Base-by-base conservation (phyloP, 2,113 vertebrate genomes). In the Rissa tridactyla region DNA sequence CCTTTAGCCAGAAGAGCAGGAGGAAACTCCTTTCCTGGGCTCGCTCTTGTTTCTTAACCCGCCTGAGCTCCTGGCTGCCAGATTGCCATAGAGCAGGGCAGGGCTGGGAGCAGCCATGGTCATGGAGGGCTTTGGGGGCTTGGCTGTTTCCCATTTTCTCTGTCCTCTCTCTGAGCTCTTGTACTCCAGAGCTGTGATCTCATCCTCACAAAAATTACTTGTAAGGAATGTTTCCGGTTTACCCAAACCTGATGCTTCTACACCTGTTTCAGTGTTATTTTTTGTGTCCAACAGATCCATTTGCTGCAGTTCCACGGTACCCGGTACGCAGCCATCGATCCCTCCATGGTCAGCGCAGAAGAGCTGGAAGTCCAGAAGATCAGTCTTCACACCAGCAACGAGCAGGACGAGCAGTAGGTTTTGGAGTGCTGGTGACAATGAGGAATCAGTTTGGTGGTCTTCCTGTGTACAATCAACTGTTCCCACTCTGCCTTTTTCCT, bases 271-370 rank as follows among this genome's bases (percentile, higher is more conserved):
- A 27, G 10, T 64, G 30, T 79, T 65, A 2, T 51, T 90, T 90
- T 95, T 51, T 1, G 0, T 92, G 55, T 70, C 80, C 9, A 5
- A 46, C 96, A 99, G 99, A 99, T 99, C 92, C 99, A 99, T 61
- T 90, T 99, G 75, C 98, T 99, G 27, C 99, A 99, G 95, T 99
- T 99, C 97, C 99, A 99, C 0, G 99, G 99, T 40, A 99, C 99
- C 21, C 98, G 99, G 17, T 99, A 99, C 0, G 99, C 99, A 1
- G 99, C 99, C 85, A 99, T 99, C 14, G 99, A 98, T 89, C 99
- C 99, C 0, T 98, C 98, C 36, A 99, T 99, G 99, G 98, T 99
- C 86, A 99, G 98, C 0, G 98, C 98, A 0, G 99, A 99, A 95
- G 99, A 99, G 92, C 98, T 99, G 30, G 99, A 99, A 93, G 99